Base-by-base conservation (phyloP, 2,797 vertebrate species). In the Centroberyx gerrardi region DNA sequence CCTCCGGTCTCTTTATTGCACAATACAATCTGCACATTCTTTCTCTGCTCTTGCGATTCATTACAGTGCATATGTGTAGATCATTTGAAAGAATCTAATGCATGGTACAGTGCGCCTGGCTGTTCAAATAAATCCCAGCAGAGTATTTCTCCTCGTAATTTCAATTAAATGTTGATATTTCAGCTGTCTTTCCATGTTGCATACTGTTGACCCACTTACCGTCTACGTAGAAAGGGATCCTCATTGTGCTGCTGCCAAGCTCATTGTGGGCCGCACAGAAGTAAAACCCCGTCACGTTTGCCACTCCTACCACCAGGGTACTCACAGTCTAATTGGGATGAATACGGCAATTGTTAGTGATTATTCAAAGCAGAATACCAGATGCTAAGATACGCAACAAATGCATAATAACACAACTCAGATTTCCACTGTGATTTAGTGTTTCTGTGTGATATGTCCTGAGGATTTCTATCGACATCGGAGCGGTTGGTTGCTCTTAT, bases 231-330 rank as follows among this genome's bases (percentile, higher is more conserved):
- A 98, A 97, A 54, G 91, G 65, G 0, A 93, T 84, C 29, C 36
- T 92, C 80, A 95, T 87, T 61, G 64, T 84, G 54, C 85, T 93
- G 10, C 1, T 27, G n/a, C 93, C 95, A 0, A 78, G 4, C 52
- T 88, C 82, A 87, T 97, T 98, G 54, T 69, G 63, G 53, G 96
- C 97, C 74, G 86, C 8, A 4, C 97, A 99, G 79, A 80, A 85
- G 68, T 92, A 98, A 6, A 89, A 71, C 3, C 97, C 97, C 0
- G 97, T 97, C 17, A 93, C 66, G 0, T 81, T 95, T 17, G 96
- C 96, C 52, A 89, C 70, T 55, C 89, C 88, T 15, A 90, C 87
- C 29, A 88, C 92, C 66, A 99, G 87, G 0, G 86, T 96, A 76
- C 97, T 96, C 72, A 95, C 84, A n/a, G 93, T 93, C 97, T 98